Percentiles rank a stretch among this genome's conserved stretches.
Evolutionary conservation across 64 coral and sea anemone species (phyloP).

Genomic region (Stichodactyla helianthus): DNA sequence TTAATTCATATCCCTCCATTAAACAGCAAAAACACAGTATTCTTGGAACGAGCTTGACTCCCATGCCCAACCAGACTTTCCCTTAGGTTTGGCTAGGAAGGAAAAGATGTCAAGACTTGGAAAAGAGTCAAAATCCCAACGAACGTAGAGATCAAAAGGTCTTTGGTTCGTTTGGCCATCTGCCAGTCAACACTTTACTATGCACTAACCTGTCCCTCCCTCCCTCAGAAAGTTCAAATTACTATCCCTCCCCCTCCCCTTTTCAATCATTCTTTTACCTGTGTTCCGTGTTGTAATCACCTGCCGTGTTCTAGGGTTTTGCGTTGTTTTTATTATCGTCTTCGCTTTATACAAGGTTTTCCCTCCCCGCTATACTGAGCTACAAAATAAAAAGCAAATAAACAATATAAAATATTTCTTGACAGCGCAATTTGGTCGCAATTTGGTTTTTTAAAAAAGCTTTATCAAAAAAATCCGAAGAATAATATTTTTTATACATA

Average conservation of each 20-base stretch:
- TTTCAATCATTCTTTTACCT: not conserved
- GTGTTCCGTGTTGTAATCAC: too few species aligned
- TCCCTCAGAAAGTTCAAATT: not conserved
- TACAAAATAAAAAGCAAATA: too few species aligned
- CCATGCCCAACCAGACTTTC: slow-evolving; percentile 5
- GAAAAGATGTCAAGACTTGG: slow-evolving; percentile 22
- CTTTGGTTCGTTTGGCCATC: slow-evolving; percentile 19
- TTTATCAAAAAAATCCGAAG: too few species aligned
- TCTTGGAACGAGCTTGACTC: not conserved
- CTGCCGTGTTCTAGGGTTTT: too few species aligned
- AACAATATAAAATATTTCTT: too few species aligned
- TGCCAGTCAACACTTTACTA: slow-evolving; percentile 1
- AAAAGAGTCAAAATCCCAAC: slow-evolving; percentile 29
- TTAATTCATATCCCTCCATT: not conserved
- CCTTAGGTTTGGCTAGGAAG: not conserved
- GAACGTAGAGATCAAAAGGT: slow-evolving; percentile 18
- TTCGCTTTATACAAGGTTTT: too few species aligned
- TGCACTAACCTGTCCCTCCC: not conserved
- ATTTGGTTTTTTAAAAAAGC: too few species aligned
- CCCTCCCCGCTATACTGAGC: too few species aligned
- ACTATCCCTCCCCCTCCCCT: not conserved
- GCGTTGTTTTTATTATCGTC: too few species aligned
- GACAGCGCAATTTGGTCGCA: too few species aligned
- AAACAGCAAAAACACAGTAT: not conserved
- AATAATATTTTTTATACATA: too few species aligned